Evolutionary conservation across 2,797 vertebrate species (phyloP), one percentile per base, ranked within the genome.

Genomic region (Sebastolobus alascanus): DNA sequence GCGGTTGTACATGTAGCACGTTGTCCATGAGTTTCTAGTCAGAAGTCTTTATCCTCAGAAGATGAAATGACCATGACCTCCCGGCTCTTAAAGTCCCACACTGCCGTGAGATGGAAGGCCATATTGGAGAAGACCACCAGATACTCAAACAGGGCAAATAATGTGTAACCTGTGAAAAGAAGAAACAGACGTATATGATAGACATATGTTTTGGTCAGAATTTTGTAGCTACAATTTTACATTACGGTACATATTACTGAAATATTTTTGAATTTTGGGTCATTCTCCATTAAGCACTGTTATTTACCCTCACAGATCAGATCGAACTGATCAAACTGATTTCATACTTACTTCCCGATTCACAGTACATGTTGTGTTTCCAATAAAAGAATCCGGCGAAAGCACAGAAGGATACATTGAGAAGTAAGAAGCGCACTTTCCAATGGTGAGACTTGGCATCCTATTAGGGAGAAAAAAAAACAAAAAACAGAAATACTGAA

Each of bases 41-140:
- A 98, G 95, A 97, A 97, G 84, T 94, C 93, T 92, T 98, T 98
- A 76, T 96, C 96, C 85, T 97, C 97, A 29, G 93, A 93, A 67
- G 93, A 94, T 0, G 97, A 97, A 85, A 96, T 90, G 81, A 99
- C 91, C 86, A 97, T 93, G 84, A 99, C 94, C 79, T 98, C 97
- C 75, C 96, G 96, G 93, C 95, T 97, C 77, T 96, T 96, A 8
- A 99, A 99, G 92, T 99, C 97, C 97, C 97, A 98, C 86, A 97
- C 94, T 10, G 97, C 97, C 4, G 97, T 99, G 93, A 98, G 96
- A 93, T 98, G 97, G 94, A 98, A 99, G n/a, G 96, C 97, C 97
- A 99, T 98, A 90, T 98, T 99, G 92, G 96, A 97, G 38, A 99
- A 93, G 31, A 99, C 97, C 27, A 98, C 96, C 9, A 97, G 92